Evolutionary conservation across 2,888 invertebrate species (phyloP).

Genomic region (Pediacus dermestoides): DNA sequence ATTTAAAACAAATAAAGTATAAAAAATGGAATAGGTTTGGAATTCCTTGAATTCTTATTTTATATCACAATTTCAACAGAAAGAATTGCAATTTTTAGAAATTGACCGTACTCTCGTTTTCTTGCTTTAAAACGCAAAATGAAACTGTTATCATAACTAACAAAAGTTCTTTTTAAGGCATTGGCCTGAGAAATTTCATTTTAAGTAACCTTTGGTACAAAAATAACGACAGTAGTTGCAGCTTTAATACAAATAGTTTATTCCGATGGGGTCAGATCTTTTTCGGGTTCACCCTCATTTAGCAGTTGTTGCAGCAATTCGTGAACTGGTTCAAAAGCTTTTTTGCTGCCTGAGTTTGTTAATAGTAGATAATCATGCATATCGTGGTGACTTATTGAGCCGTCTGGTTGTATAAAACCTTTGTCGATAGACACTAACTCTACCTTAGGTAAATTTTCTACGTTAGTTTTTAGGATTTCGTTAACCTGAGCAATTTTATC

Average conservation of each 20-base stretch:
- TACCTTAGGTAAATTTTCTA: constrained; percentile 60
- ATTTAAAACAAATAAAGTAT: no score
- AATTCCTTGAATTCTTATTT: no score
- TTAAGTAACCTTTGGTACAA: constrained; percentile 17
- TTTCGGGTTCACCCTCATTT: constrained; percentile 71
- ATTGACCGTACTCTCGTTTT: no score
- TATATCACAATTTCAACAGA: no score
- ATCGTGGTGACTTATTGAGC: constrained; percentile 81
- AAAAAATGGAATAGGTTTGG: no score
- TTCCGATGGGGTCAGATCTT: constrained; percentile 70
- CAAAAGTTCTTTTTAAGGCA: no score
- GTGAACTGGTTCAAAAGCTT: constrained; percentile 81
- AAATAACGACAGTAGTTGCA: not conserved
- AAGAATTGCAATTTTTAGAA: no score
- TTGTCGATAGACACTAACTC: constrained; percentile 78
- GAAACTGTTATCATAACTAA: no score
- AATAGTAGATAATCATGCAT: constrained; percentile 90
- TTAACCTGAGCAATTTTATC: constrained; percentile 76
- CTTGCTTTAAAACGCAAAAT: no score
- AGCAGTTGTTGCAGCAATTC: constrained; percentile 75
- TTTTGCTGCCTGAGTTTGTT: constrained; percentile 80
- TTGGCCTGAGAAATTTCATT: constrained; percentile 16
- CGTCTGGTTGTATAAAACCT: constrained; percentile 73
- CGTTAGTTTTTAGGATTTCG: constrained; percentile 63
- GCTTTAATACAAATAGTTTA: constrained; percentile 40